Evolutionary conservation across 2,888 invertebrate genomes (phyloP).

Genomic region (Heteromurus nitidus): DNA sequence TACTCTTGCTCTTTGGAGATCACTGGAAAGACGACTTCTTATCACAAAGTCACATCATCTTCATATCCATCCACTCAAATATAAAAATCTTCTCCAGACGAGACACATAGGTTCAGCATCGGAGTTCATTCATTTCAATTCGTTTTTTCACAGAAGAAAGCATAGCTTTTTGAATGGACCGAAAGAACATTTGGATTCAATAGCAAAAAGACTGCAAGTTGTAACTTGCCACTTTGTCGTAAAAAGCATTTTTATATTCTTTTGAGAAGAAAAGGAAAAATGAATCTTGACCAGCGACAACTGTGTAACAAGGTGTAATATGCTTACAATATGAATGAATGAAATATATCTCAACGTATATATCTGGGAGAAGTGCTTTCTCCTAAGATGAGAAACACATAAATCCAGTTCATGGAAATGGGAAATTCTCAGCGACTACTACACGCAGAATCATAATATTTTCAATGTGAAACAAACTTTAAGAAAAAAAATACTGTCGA

Average conservation of each 20-base stretch:
- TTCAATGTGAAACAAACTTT: too few relatives aligned
- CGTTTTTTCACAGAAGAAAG: background rate
- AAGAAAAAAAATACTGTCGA: too few relatives aligned
- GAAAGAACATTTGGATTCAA: background rate
- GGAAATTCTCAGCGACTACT: too few relatives aligned
- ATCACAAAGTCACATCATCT: too few relatives aligned
- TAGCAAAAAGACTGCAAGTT: background rate
- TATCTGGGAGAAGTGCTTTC: too few relatives aligned
- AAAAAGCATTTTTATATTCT: conserved; percentile 4
- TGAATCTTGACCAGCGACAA: conserved; percentile 52
- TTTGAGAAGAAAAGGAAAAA: conserved; percentile 8
- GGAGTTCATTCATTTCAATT: background rate
- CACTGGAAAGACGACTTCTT: too few relatives aligned
- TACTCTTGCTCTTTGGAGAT: too few relatives aligned
- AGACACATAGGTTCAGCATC: background rate
- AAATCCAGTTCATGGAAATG: too few relatives aligned
- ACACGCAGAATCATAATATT: too few relatives aligned
- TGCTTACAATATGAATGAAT: too few relatives aligned
- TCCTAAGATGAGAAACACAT: conserved; percentile 2
- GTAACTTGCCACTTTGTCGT: background rate
- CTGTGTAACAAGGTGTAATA: conserved; percentile 30
- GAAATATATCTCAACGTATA: background rate
- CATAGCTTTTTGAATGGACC: background rate
- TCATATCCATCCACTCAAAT: too few relatives aligned
- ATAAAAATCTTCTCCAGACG: too few relatives aligned